Evolutionary conservation across 2,888 invertebrate species (phyloP), one percentile per base, ranked within the genome.

Genomic region (Dicyrtomina minuta): DNA sequence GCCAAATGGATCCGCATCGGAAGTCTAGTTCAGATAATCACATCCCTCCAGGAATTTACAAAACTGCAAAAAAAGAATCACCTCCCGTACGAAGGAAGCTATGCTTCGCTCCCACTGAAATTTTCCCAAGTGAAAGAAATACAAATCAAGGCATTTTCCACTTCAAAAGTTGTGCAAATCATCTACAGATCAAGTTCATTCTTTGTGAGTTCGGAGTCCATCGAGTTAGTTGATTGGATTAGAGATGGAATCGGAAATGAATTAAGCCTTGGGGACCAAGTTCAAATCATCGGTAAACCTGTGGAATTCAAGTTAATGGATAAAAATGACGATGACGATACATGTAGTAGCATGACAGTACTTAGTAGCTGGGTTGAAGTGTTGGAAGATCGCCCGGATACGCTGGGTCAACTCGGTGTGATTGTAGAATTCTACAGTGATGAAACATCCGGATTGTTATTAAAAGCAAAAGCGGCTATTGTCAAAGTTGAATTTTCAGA

Each of bases 351-450:
- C n/a, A n/a, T n/a, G n/a, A n/a, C n/a, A n/a, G n/a, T 12, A 39
- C 58, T 41, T 33, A 3, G 8, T 8, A 33, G 4, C 4, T 8
- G 8, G 33, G 8, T 33, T 33, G 33, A 33, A 33, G 33, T 3
- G 56, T n/a, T n/a, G 56, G 2, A 27, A 33, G 56, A 56, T 56
- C 22, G 33, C 3, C 6, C 58, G 39, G 15, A 33, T 5, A 58
- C 33, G 58, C 26, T 12, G 58, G 58, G 58, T n/a, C 58, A 58
- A 58, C n/a, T 58, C 1, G 58, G 58, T n/a, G 20, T 39, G 20
- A 17, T 58, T n/a, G 17, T 17, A 4, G 58, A 33, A 15, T 17
- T 58, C 13, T 33, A 17, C 20, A 33, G 20, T 2, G 39, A 58
- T 20, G 20, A 41, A n/a, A 39, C 27, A 5, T 33, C 33, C 8